A percentile compares a stretch with the other conserved stretches of the same genome.
Evolutionary conservation across 53 echinoderm and acorn worm genomes (phyloP).

Genomic region (Paelopatides confundens): DNA sequence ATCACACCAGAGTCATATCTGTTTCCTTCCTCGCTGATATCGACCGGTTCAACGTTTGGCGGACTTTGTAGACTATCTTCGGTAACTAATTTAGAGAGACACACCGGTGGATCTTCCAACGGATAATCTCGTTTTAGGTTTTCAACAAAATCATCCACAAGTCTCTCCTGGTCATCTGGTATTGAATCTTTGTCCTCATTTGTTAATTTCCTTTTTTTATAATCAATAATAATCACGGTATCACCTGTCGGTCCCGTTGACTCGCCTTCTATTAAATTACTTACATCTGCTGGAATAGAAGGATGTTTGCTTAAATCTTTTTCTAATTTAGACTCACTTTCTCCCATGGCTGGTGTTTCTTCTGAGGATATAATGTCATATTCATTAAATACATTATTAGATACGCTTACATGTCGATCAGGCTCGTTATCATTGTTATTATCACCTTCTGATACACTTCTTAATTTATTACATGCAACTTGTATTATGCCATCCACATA

Average conservation of each 20-base stretch:
- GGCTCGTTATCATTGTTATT: not conserved
- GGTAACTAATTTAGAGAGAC: no score
- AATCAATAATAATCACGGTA: conserved; percentile 1
- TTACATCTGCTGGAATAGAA: conserved; percentile 13
- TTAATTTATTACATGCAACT: not conserved
- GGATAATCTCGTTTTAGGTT: not conserved
- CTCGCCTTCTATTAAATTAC: conserved; percentile 3
- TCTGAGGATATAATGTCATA: not conserved
- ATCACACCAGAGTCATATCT: not conserved
- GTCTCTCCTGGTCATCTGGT: not conserved
- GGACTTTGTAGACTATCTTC: no score
- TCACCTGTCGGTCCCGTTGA: conserved; percentile 9
- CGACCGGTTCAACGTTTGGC: no score
- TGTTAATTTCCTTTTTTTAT: not conserved
- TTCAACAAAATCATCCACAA: not conserved
- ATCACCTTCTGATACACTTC: not conserved
- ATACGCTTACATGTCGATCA: not conserved
- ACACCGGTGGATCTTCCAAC: not conserved
- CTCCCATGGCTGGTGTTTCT: not conserved
- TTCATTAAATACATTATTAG: not conserved
- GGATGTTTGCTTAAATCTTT: not conserved
- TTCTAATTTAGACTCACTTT: conserved; percentile 4
- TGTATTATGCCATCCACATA: not conserved
- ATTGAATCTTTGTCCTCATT: not conserved
- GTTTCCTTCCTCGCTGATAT: no score